These are phyloP conservation scores for Chaenogobius annularis DNA, from an alignment of 2,113 vertebrate genomes.

Conservation along the genomic window DNA sequence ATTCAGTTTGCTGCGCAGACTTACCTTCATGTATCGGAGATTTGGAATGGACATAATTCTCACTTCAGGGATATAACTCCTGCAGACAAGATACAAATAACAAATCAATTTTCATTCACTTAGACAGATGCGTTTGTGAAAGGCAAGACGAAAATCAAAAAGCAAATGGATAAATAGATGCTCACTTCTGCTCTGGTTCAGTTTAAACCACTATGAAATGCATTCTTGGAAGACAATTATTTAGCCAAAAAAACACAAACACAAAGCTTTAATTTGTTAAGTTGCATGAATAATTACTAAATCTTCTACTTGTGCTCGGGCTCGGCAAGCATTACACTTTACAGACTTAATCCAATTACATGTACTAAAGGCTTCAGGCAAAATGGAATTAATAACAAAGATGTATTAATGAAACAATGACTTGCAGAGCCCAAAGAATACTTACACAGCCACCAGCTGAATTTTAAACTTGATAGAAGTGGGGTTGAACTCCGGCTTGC, in stretches of 20 bases:
- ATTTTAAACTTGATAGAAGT: slow-evolving; percentile 99
- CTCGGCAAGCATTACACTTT: background rate
- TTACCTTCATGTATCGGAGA: slow-evolving; percentile 93
- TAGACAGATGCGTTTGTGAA: background rate
- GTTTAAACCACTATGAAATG: background rate
- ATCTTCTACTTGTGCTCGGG: background rate
- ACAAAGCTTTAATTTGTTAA: slow-evolving; percentile 1
- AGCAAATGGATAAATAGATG: background rate
- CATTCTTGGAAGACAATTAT: slow-evolving; percentile 1
- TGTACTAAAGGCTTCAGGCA: slow-evolving; percentile 4
- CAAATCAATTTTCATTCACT: slow-evolving; percentile 16
- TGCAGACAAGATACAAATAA: slow-evolving; percentile 54
- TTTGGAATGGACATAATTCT: slow-evolving; percentile 99
- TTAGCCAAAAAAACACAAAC: slow-evolving; percentile 2
- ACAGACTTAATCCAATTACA: slow-evolving; percentile 16
- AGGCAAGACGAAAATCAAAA: background rate
- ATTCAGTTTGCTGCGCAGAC: slow-evolving; percentile 46
- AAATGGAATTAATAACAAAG: slow-evolving; percentile 3
- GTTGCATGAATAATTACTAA: slow-evolving; percentile 11
- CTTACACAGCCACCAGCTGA: slow-evolving; percentile 97
- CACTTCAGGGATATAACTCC: slow-evolving; percentile 98
- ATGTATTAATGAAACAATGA: background rate
- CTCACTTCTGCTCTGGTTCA: background rate
- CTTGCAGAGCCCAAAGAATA: slow-evolving; percentile 43
- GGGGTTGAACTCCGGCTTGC: slow-evolving; percentile 98